Evolutionary conservation across 1,140 invertebrate species (phyloP).

Genomic region (Apis cerana): DNA sequence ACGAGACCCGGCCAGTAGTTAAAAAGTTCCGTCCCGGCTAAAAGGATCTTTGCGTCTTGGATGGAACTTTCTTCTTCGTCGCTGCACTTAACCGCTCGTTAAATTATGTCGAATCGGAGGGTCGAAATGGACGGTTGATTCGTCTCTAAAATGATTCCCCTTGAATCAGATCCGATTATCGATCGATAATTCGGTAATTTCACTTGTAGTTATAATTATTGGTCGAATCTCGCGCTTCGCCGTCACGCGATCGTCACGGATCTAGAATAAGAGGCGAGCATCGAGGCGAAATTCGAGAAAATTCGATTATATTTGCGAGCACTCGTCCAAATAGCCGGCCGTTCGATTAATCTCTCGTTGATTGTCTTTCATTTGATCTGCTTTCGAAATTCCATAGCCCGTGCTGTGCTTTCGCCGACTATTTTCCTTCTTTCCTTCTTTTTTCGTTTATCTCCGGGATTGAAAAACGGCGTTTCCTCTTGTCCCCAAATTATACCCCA

Average conservation of each 20-base stretch:
- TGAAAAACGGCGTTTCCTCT: too few species aligned
- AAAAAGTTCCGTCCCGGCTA: conserved; percentile 23
- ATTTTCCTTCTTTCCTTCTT: neutral
- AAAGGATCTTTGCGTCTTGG: conserved; percentile 22
- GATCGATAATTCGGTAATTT: too few species aligned
- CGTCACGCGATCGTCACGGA: neutral
- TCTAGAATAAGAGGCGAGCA: neutral
- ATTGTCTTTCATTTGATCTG: conserved; percentile 6
- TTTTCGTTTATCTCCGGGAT: too few species aligned
- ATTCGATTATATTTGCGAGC: conserved; percentile 11
- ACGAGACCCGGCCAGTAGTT: conserved; percentile 5
- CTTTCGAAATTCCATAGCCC: neutral
- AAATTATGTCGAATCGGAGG: conserved; percentile 20
- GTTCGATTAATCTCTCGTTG: conserved; percentile 12
- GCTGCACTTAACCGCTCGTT: conserved; percentile 10
- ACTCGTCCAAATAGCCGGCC: neutral
- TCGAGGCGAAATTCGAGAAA: neutral
- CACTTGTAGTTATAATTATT: too few species aligned
- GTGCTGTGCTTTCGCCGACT: neutral
- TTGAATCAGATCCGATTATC: neutral
- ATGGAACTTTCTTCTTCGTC: conserved; percentile 5
- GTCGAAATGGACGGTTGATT: neutral
- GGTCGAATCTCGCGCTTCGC: too few species aligned
- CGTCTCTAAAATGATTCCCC: neutral
- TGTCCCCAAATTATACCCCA: too few species aligned